Conservation (phyloP, 1,140 invertebrate genomes). For the Solenopsis fugax region DNA sequence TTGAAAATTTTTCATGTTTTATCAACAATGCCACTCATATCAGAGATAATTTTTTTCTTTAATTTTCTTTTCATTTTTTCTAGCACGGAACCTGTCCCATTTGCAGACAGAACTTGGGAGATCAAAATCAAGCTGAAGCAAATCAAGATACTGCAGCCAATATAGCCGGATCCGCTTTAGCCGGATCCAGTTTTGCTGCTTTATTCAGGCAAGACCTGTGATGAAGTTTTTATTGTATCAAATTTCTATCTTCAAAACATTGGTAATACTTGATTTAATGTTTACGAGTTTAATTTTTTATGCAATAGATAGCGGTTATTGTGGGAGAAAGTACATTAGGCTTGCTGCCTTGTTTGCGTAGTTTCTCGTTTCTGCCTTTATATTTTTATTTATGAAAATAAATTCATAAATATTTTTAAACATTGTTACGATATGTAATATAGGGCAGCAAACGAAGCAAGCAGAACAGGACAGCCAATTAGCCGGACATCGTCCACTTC, state of each 20-base stretch:
- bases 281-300: not conserved
- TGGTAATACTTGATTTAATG: not conserved
- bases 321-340: not conserved
- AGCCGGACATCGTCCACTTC: constrained; percentile 82
- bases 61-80: constrained; percentile 76
- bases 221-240: not conserved
- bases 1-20: constrained; percentile 58
- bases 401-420: not conserved
- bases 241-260: not conserved
- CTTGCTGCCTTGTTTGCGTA: not conserved
- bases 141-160: constrained; percentile 84
- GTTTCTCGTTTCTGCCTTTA: not conserved
- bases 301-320: not conserved
- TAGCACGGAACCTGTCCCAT: constrained; percentile 98
- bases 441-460: constrained; percentile 83
- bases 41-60: not conserved
- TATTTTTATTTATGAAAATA: constrained; percentile 12
- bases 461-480: constrained; percentile 63
- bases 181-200: constrained; percentile 85
- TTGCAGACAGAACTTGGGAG: constrained; percentile 93
- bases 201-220: constrained; percentile 83
- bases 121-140: constrained; percentile 85
- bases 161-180: constrained; percentile 85
- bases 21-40: not conserved
- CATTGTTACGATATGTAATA: not conserved